phyloP scores from a whole-genome alignment of 2,113 vertebrate species.

The Paramormyrops kingsleyae region DNA sequence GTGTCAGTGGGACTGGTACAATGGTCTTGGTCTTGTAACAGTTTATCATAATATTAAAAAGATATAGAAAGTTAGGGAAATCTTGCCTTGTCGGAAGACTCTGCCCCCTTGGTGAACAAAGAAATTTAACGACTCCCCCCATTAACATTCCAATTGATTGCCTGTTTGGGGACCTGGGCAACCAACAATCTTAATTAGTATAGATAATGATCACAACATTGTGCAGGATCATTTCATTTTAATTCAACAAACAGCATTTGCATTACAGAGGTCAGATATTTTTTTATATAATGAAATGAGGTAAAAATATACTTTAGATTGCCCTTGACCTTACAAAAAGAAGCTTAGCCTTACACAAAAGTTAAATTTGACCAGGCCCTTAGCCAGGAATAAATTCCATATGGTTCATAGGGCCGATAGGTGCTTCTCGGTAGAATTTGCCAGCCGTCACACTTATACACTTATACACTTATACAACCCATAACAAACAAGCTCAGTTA shows the following conservation, averaged over 20 bases:
- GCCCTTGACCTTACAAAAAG: background rate
- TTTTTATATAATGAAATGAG: background rate
- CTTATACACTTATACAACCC: background rate
- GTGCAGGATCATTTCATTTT: background rate
- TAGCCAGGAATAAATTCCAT: background rate
- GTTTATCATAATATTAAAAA: background rate
- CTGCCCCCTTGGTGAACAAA: background rate
- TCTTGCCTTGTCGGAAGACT: background rate
- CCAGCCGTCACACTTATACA: background rate
- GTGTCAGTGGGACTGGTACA: background rate
- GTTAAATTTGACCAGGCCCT: background rate
- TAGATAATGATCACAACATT: background rate
- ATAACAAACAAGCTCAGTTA: background rate
- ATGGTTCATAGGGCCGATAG: background rate
- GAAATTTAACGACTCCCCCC: background rate
- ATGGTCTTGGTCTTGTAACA: background rate
- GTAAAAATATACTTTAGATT: background rate
- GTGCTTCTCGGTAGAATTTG: background rate
- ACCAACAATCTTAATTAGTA: background rate
- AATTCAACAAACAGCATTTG: background rate
- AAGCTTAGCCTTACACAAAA: background rate
- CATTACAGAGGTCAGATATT: background rate
- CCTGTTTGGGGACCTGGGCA: background rate
- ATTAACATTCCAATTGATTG: background rate
- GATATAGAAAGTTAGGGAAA: background rate